A percentile compares a stretch with the other conserved stretches of the same genome.
phyloP scores from a whole-genome alignment of 2,797 vertebrate species.

The Propithecus deckenii region DNA sequence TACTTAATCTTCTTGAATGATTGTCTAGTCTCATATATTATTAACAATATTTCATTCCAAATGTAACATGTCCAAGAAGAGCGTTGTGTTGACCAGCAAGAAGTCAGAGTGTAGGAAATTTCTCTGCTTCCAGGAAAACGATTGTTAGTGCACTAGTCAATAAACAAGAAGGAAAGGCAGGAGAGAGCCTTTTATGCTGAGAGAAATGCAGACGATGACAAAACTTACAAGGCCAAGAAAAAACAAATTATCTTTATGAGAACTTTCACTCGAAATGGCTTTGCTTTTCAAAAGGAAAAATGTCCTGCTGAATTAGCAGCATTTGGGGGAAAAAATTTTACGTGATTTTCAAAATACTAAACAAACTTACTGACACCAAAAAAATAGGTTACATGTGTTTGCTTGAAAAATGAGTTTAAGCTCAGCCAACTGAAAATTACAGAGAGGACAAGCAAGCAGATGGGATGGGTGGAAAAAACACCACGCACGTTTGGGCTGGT shows the following conservation, averaged over 20 bases:
- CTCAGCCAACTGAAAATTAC: conserved; percentile 32
- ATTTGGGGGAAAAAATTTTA: not conserved
- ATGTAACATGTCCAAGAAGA: conserved; percentile 53
- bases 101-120: conserved; percentile 59
- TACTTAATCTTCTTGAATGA: conserved; percentile 10
- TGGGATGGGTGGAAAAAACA: not conserved
- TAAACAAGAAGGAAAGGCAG: conserved; percentile 65
- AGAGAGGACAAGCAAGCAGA: conserved; percentile 18
- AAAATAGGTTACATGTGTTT: conserved; percentile 21
- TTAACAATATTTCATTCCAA: conserved; percentile 51
- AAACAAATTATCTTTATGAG: conserved; percentile 74
- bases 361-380: not conserved
- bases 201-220: conserved; percentile 68
- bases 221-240: conserved; percentile 66
- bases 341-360: conserved; percentile 33
- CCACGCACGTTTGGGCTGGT: not conserved
- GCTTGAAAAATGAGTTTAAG: conserved; percentile 56
- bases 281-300: conserved; percentile 68
- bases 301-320: conserved; percentile 74
- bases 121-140: conserved; percentile 55
- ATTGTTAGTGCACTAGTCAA: conserved; percentile 41
- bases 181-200: conserved; percentile 54
- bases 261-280: conserved; percentile 72
- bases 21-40: not conserved
- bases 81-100: conserved; percentile 50